phyloP scores from a whole-genome alignment of 2,113 vertebrate genomes.

The Podocnemis expansa region DNA sequence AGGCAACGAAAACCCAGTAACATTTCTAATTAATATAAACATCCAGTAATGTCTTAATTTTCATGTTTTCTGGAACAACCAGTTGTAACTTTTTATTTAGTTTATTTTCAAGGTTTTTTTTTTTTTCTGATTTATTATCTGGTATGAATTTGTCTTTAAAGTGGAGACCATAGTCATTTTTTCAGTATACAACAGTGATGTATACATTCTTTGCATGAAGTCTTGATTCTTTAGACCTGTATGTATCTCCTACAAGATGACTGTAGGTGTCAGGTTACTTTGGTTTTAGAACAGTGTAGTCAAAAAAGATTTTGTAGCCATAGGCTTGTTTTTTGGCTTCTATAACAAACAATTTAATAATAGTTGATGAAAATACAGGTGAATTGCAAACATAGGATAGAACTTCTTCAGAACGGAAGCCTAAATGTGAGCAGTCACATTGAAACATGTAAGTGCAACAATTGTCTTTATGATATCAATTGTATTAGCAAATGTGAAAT shows the following conservation, averaged over 20 bases:
- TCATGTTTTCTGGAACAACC: not conserved
- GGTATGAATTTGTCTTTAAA: not conserved
- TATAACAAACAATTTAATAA: not conserved
- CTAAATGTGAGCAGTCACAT: not conserved
- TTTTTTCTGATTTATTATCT: not conserved
- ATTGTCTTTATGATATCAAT: not conserved
- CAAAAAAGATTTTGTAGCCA: not conserved
- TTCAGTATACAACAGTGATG: not conserved
- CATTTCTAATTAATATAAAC: not conserved
- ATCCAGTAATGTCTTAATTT: not conserved
- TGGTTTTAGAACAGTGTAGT: not conserved
- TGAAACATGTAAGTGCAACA: not conserved
- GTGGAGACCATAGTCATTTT: not conserved
- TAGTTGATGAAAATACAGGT: not conserved
- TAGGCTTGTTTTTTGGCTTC: not conserved
- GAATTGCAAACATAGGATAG: not conserved
- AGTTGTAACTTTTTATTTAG: not conserved
- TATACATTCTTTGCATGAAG: not conserved
- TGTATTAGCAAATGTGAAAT: not conserved
- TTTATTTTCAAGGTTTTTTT: not conserved
- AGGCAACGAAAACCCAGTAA: not conserved
- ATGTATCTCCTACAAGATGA: accelerated
- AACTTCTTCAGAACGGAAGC: not conserved
- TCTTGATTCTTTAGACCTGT: not conserved
- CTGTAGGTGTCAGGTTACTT: not conserved